Evolutionary conservation across 2,888 invertebrate species (phyloP), one percentile per base, ranked within the genome.

Genomic region (Cryptops parisi): DNA sequence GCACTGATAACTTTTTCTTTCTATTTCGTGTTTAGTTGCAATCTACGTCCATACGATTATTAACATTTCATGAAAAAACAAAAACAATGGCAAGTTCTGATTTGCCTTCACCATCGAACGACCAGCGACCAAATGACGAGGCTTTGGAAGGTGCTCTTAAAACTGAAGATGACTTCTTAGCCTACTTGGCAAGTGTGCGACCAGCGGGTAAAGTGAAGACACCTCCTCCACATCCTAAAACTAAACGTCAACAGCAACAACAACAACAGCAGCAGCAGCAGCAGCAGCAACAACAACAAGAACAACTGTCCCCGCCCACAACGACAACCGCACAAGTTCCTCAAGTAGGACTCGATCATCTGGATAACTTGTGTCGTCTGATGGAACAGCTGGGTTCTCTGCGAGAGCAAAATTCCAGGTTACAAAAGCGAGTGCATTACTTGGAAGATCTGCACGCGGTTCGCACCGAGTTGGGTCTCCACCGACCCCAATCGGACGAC

Each of bases 331-430:
- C n/a, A n/a, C 47, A 9, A 9, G 24, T 22, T 19, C 54, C 59
- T 1, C 56, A 80, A 60, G 78, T 80, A 0, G 72, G 73, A 2
- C 75, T 89, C 57, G 84, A 86, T 62, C 85, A 88, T 63, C 67
- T 89, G 48, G 85, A 84, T 60, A 82, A 82, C 61, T 72, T 89
- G 5, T 78, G 86, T 61, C 77, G 78, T 56, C 69, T 89, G 27
- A 75, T 88, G 67, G 84, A 87, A 63, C 82, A 85, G 63, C 75
- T 86, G 58, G 72, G 84, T 4, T 76, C 77, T 41, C 68, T 86
- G 38, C 76, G 80, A 58, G 80, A 83, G 61, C 80, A 84, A 58
- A 84, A 86, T 66, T 74, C 76, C 0, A 75, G 76, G 57, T 70
- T 85, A 23, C 76, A 82, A 54, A 74, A 77, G 59, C 74, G 79